Evolutionary conservation across 2,113 vertebrate species (phyloP), one percentile per base, ranked within the genome.

Genomic region (Melanocharis versteri): DNA sequence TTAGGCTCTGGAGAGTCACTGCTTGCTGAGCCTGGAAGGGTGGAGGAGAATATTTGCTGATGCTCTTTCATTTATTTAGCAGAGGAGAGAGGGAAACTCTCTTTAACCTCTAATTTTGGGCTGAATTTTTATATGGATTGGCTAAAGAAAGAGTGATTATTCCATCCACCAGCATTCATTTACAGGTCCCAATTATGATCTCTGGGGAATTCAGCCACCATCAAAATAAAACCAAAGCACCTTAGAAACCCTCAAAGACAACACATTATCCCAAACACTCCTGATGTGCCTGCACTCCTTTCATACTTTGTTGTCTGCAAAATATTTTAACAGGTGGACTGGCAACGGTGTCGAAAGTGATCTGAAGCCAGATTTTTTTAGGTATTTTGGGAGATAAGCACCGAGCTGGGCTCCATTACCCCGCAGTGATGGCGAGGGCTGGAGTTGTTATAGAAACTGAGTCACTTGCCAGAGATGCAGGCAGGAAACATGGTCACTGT

Each of bases 261-360:
- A 31, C 50, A 64, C 23, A 26, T 40, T 21, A 64, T 15, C 33
- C 71, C 53, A 51, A 77, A 69, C 27, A 54, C 81, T 92, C 91
- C 69, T 58, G 60, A 45, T 11, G 60, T 48, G 58, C 70, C 27
- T 18, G 27, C 21, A 9, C 28, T 51, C 51, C 39, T 87, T 82
- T 21, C 53, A 40, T 21, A 70, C 31, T 22, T 61, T 6, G 45
- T 54, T 89, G 71, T 73, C 68, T 76, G 54, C 20, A 69, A 72
- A 87, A 54, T 66, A 81, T 84, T 95, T 94, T 64, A 95, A 87
- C 94, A 96, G 89, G 92, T 97, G 94, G 76, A 62, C 33, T 86
- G 58, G 72, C 83, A 83, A 15, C 1, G 1, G 22, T 11, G 61
- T 21, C 31, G 2, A 31, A n/a, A 42, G 70, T 7, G 3, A 53